Percentiles rank a stretch among this genome's conserved stretches.
Evolutionary conservation across 2,888 invertebrate species (phyloP).

Genomic region (Eristalis intricaria): DNA sequence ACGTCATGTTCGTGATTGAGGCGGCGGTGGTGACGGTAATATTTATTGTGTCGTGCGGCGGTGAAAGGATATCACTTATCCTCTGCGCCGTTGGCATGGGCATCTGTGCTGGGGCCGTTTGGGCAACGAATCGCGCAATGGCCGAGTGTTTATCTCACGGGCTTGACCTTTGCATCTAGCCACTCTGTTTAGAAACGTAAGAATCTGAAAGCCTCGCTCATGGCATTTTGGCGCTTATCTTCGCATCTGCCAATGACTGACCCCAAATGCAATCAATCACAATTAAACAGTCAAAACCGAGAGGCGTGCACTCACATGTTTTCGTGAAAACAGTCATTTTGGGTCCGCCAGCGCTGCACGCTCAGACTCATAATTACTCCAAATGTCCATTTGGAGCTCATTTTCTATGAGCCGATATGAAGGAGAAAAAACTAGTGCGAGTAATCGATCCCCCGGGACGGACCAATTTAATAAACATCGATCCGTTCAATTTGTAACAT

Average conservation of each 20-base stretch:
- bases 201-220: not conserved
- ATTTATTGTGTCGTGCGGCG: slow-evolving; percentile 31
- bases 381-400: not conserved
- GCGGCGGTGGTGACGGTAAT: slow-evolving; percentile 46
- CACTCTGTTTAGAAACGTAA: not conserved
- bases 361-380: not conserved
- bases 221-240: not conserved
- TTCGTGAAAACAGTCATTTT: slow-evolving; percentile 8
- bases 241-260: not conserved
- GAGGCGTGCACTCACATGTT: slow-evolving; percentile 1
- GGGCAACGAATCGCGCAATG: not conserved
- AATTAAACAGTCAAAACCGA: slow-evolving; percentile 22
- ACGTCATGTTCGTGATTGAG: slow-evolving; percentile 66
- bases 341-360: not conserved
- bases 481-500: slow-evolving; percentile 21
- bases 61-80: slow-evolving; percentile 14
- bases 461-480: slow-evolving; percentile 14
- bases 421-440: not conserved
- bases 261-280: slow-evolving; percentile 34
- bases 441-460: slow-evolving; percentile 18
- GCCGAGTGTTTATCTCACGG: not conserved
- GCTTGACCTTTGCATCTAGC: not conserved
- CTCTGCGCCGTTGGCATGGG: slow-evolving; percentile 4
- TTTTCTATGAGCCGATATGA: not conserved
- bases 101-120: not conserved